Base-by-base conservation (phyloP, 2,888 invertebrate species). In the Oligia strigilis region DNA sequence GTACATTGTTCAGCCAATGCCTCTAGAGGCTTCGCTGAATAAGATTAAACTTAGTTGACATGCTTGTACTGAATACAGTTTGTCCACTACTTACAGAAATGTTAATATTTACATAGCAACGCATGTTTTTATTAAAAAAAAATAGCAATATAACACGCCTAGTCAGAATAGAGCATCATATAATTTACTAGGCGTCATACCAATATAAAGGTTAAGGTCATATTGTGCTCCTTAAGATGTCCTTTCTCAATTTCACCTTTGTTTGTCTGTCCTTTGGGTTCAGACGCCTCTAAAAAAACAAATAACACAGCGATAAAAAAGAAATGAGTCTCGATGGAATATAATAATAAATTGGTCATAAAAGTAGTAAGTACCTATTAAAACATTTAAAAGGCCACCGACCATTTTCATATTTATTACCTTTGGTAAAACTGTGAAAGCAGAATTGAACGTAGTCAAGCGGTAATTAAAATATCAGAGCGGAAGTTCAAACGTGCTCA, bases 231-330 rank as follows among this genome's bases (percentile, higher is more conserved):
- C 66, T 67, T 64, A 67, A 86, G 71, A 82, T 58, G 67, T 64
- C 82, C 86, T 82, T 82, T 75, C 75, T 55, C 71, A 71, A 66
- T 81, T 85, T 86, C 71, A 86, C 82, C 75, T 75, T 58, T 67
- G 64, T 64, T 46, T 75, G 81, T 72, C 73, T 67, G 49, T 82
- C 64, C 52, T 86, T 75, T 29, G 46, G 2, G 67, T 72, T 82
- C 86, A 76, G n/a, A 46, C 23, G 58, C 64, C 71, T 46, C 58
- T 46, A 75, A 64, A 17, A 60, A 70, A 72, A 72, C 9, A 43
- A 64, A 73, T 36, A 80, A 67, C 19, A 67, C 29, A 40, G 64
- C 17, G n/a, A 49, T 78, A 81, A 49, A 79, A 67, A 58, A 23
- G 11, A 46, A 84, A 67, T 46, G 36, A 55, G 14, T 58, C 52